Conservation (phyloP, 2,797 vertebrate genomes). For the Gymnothorax reevesii region DNA sequence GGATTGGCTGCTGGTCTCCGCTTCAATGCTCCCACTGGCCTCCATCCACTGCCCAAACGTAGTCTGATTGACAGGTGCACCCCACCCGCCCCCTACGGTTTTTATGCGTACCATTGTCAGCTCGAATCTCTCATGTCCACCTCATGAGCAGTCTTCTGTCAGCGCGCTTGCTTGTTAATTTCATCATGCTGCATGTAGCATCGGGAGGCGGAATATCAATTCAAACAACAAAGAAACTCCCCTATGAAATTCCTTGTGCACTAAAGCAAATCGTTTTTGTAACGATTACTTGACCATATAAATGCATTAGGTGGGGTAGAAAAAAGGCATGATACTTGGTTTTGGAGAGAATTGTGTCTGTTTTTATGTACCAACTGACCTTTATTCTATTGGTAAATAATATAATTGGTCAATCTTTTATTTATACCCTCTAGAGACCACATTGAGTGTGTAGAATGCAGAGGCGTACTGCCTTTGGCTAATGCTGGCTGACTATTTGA, state of each 20-base stretch:
- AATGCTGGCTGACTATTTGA: conserved; percentile 7
- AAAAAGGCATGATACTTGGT: background rate
- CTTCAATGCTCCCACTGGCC: background rate
- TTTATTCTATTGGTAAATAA: conserved; percentile 12
- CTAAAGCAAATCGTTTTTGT: conserved; percentile 3
- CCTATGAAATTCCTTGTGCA: background rate
- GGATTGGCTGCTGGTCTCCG: background rate
- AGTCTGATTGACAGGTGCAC: background rate
- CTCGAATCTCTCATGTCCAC: conserved; percentile 2
- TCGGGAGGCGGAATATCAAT: background rate
- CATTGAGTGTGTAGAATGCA: background rate
- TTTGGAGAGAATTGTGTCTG: conserved; percentile 3
- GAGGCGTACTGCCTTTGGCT: background rate
- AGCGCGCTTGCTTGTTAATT: background rate
- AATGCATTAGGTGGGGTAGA: background rate
- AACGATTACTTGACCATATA: background rate
- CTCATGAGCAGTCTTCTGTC: background rate
- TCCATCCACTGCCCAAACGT: background rate
- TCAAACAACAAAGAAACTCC: background rate
- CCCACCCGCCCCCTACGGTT: background rate
- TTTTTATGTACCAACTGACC: background rate
- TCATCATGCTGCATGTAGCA: background rate
- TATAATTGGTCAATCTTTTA: conserved; percentile 8
- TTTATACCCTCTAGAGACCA: background rate
- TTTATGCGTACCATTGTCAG: background rate